Percentiles rank a stretch among this genome's conserved stretches.
Evolutionary conservation across 2,888 invertebrate species (phyloP).

Genomic region (Labia minor): DNA sequence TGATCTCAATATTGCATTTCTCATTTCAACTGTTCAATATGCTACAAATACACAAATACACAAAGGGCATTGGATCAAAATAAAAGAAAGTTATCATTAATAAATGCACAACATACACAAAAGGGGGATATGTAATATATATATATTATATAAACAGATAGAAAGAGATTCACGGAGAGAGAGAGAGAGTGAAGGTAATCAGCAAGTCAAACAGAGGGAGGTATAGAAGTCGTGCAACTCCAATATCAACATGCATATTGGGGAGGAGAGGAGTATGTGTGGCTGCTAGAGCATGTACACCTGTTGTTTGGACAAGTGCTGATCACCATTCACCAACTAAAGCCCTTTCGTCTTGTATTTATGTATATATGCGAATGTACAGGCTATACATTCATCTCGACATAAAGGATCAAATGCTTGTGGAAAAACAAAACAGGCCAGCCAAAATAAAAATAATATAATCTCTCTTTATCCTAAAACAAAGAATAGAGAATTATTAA

Average conservation of each 20-base stretch:
- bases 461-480: no score
- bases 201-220: conserved; percentile 1
- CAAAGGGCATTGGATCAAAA: no score
- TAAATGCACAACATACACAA: no score
- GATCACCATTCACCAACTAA: neutral
- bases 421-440: neutral
- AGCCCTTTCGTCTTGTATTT: conserved; percentile 2
- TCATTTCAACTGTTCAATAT: no score
- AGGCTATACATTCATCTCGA: no score
- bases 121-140: no score
- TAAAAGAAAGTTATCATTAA: no score
- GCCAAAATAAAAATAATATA: neutral
- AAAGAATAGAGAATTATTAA: no score
- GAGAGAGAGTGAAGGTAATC: conserved; percentile 13
- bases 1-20: no score
- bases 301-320: conserved; percentile 13
- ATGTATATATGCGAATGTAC: neutral
- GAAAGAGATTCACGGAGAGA: neutral
- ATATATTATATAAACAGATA: neutral
- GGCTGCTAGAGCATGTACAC: neutral
- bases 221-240: neutral
- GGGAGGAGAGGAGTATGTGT: neutral
- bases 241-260: neutral
- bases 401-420: conserved; percentile 1
- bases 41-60: no score